Evolutionary conservation across 2,888 invertebrate genomes (phyloP).

Genomic region (Agonopterix arenella): DNA sequence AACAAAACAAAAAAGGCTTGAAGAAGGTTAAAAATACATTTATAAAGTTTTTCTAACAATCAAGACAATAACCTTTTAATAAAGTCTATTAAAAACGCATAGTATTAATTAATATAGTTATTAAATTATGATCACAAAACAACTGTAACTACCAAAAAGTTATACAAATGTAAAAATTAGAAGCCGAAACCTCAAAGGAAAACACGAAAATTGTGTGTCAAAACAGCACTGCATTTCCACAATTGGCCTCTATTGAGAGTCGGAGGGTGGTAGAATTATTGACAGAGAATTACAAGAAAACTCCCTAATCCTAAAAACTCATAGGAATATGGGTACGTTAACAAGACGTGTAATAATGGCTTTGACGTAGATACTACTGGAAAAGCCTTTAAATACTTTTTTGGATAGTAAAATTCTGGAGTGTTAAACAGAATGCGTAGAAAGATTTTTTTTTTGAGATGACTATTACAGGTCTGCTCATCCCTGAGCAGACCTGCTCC

Average conservation of each 20-base stretch:
- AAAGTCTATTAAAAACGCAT: no score
- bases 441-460: no score
- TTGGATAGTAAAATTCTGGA: no score
- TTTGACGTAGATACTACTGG: conserved; percentile 17
- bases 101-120: no score
- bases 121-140: not conserved
- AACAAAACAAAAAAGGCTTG: no score
- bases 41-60: no score
- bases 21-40: no score
- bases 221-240: conserved; percentile 43
- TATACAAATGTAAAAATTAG: conserved; percentile 8
- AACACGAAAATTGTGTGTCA: conserved; percentile 43
- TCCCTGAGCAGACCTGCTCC: no score
- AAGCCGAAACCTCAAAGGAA: conserved; percentile 25
- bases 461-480: no score
- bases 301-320: conserved; percentile 33
- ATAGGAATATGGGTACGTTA: conserved; percentile 6
- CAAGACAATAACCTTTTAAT: no score
- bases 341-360: conserved; percentile 25
- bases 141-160: conserved; percentile 15
- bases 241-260: conserved; percentile 54
- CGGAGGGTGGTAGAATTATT: conserved; percentile 45
- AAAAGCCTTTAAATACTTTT: conserved; percentile 14
- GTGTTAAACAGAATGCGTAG: no score
- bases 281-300: conserved; percentile 48